Conservation (phyloP, 1,140 invertebrate genomes). For the Drosophila parabipectinata region DNA sequence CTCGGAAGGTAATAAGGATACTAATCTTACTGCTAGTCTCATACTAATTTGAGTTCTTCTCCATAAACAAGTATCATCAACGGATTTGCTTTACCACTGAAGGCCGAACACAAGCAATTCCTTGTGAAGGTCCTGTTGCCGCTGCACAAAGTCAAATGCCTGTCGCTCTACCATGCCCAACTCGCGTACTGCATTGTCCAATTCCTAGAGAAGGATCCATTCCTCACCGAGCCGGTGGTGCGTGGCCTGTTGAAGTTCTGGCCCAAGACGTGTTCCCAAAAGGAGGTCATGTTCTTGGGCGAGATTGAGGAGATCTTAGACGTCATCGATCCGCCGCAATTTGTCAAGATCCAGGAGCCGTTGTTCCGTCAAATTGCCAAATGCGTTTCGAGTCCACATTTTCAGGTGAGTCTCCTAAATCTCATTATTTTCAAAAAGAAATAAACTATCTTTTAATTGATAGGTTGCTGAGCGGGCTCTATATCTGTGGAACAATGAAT, state of each 20-base stretch:
- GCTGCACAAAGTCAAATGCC: constrained; percentile 98
- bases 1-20: constrained; percentile 90
- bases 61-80: constrained; percentile 97
- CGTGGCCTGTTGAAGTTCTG: constrained; percentile 98
- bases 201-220: constrained; percentile 99
- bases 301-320: constrained; percentile 99
- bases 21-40: not conserved
- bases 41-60: not conserved
- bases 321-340: constrained; percentile 99
- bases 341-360: constrained; percentile 98
- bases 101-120: constrained; percentile 99
- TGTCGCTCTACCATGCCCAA: constrained; percentile 97
- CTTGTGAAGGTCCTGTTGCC: constrained; percentile 99
- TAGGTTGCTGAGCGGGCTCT: constrained; percentile 98
- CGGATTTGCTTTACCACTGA: constrained; percentile 98
- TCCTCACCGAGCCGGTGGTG: constrained; percentile 97
- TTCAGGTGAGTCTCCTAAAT: constrained; percentile 88
- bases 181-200: constrained; percentile 99
- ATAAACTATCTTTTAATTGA: not conserved
- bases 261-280: constrained; percentile 99
- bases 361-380: constrained; percentile 98
- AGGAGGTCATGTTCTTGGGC: constrained; percentile 99
- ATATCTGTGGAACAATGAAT: constrained; percentile 99
- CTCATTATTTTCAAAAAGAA: not conserved
- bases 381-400: constrained; percentile 99